Conservation (phyloP, 2,113 vertebrate species). For the Indri indri region DNA sequence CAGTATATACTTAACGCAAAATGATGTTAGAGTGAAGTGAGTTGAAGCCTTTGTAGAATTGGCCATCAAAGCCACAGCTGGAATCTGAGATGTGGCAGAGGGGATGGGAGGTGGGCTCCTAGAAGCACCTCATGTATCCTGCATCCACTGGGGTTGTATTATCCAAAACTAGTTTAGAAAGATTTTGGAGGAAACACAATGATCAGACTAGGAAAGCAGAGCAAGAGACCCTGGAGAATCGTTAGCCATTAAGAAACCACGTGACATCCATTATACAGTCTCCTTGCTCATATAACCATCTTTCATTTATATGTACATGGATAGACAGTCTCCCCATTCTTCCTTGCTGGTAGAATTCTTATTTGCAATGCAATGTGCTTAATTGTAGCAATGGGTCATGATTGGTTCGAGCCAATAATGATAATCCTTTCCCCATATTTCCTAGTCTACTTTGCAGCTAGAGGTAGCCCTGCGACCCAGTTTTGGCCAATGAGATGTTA, state of each 20-base stretch:
- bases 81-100: neutral
- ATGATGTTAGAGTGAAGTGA: neutral
- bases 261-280: rapidly evolving
- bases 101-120: neutral
- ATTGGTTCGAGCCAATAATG: neutral
- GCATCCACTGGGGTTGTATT: neutral
- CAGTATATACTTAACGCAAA: neutral
- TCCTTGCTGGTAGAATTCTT: neutral
- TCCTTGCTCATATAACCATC: neutral
- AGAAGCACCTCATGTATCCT: neutral
- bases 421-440: neutral
- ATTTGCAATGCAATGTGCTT: neutral
- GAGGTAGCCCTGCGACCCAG: neutral
- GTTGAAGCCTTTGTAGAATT: neutral
- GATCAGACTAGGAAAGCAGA: neutral
- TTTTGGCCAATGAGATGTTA: neutral
- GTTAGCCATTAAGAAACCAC: neutral
- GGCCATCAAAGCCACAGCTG: neutral
- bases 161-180: neutral
- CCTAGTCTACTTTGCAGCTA: neutral
- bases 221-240: neutral
- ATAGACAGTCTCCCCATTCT: neutral
- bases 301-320: neutral
- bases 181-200: neutral
- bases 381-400: neutral